Percentiles rank a stretch among this genome's conserved stretches.
Evolutionary conservation across 2,797 vertebrate species (phyloP).

Genomic region (Pangasius larnaudii): DNA sequence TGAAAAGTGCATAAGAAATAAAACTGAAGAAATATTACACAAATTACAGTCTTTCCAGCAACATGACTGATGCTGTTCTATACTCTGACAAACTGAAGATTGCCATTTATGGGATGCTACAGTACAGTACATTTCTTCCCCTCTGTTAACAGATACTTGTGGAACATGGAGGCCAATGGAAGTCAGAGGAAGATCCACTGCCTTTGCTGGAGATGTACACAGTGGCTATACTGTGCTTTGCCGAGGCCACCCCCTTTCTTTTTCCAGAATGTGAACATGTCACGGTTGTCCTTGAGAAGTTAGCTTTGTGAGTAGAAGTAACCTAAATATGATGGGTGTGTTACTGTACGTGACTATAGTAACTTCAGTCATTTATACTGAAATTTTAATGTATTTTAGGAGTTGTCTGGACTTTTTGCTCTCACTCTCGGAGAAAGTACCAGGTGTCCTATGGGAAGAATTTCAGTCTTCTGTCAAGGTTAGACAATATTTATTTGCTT

Average conservation of each 20-base stretch:
- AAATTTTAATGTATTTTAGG: constrained; percentile 72
- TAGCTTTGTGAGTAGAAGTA: constrained; percentile 89
- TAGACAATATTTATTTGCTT: constrained; percentile 64
- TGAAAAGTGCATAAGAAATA: neutral
- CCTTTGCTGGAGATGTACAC: constrained; percentile 96
- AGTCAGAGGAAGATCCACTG: constrained; percentile 92
- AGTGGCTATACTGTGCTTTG: constrained; percentile 92
- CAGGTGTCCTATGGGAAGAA: constrained; percentile 93
- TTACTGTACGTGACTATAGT: neutral
- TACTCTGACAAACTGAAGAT: neutral
- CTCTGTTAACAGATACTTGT: constrained; percentile 83
- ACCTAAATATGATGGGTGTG: neutral
- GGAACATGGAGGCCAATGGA: constrained; percentile 95
- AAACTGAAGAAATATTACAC: neutral
- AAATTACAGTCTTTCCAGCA: neutral
- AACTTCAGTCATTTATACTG: neutral
- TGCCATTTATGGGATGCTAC: neutral
- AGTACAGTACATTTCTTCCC: constrained; percentile 12
- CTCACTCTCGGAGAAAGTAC: constrained; percentile 89
- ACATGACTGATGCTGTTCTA: neutral
- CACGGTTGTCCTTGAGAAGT: constrained; percentile 95
- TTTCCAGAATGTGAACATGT: constrained; percentile 97
- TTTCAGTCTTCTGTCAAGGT: constrained; percentile 96
- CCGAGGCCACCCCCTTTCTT: constrained; percentile 90
- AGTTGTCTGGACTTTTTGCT: constrained; percentile 97